Evolutionary conservation across 2,888 invertebrate genomes (phyloP).

Genomic region (Ormyrus thymus): DNA sequence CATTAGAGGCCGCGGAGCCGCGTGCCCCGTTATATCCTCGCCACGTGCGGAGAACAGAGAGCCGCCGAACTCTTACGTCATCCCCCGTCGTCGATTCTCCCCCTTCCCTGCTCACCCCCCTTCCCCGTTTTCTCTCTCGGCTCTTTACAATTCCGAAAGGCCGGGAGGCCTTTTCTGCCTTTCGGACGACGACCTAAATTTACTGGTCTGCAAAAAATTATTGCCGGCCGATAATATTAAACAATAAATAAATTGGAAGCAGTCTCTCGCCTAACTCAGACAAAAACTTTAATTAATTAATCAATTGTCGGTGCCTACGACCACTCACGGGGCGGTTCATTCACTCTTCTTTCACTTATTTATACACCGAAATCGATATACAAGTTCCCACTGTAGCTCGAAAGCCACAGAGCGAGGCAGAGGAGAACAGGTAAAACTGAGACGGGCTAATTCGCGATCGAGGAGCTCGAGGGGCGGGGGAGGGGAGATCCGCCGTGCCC

Average conservation of each 20-base stretch:
- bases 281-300: too few species aligned
- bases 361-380: too few species aligned
- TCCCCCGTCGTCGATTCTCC: conserved; percentile 29
- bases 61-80: conserved; percentile 52
- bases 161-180: neutral
- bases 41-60: conserved; percentile 34
- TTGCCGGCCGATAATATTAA: too few species aligned
- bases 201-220: too few species aligned
- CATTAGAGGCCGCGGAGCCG: conserved; percentile 33
- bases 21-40: conserved; percentile 50
- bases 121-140: neutral
- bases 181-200: neutral
- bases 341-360: too few species aligned
- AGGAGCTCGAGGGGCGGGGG: too few species aligned
- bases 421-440: too few species aligned
- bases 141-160: conserved; percentile 10
- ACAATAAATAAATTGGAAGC: too few species aligned
- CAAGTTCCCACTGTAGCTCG: neutral
- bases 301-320: too few species aligned
- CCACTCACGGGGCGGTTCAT: too few species aligned
- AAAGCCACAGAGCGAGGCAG: neutral
- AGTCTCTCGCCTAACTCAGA: too few species aligned
- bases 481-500: conserved; percentile 12
- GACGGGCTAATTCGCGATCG: too few species aligned
- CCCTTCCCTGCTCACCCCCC: neutral